phyloP scores from a whole-genome alignment of 1,140 invertebrate species.

The Drosophila ficusphila region DNA sequence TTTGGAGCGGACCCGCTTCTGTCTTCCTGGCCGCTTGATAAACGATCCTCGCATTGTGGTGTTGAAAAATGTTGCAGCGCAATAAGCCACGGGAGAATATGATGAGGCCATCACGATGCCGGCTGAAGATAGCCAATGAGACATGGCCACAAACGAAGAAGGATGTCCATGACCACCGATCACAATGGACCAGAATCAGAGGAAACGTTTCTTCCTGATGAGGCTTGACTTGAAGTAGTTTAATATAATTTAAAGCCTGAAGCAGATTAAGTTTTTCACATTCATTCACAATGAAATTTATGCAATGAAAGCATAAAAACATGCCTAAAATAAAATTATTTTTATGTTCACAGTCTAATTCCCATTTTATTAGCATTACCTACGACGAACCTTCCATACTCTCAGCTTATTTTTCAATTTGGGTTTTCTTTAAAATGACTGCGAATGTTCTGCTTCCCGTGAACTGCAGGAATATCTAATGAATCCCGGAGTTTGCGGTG shows the following conservation, averaged over 20 bases:
- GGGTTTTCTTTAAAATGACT: background rate
- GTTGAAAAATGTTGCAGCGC: constrained; percentile 71
- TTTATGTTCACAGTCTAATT: too few species aligned
- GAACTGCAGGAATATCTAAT: constrained; percentile 17
- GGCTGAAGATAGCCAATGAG: constrained; percentile 42
- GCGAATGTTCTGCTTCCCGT: background rate
- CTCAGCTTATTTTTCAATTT: background rate
- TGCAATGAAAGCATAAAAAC: too few species aligned
- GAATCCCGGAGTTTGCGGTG: background rate
- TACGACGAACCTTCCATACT: background rate
- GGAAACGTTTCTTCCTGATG: too few species aligned
- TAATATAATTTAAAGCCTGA: too few species aligned
- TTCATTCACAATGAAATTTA: too few species aligned
- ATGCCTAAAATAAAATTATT: too few species aligned
- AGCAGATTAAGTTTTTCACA: too few species aligned
- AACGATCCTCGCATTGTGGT: constrained; percentile 72
- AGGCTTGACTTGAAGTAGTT: too few species aligned
- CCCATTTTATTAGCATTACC: background rate
- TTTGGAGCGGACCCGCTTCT: constrained; percentile 8
- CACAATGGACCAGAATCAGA: background rate
- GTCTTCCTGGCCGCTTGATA: constrained; percentile 52
- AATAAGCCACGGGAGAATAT: constrained; percentile 54
- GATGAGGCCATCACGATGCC: constrained; percentile 79
- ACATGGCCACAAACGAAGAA: constrained; percentile 14
- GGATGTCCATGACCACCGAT: background rate